Evolutionary conservation across 2,797 vertebrate species (phyloP).

Genomic region (Syngnathus rostellatus): DNA sequence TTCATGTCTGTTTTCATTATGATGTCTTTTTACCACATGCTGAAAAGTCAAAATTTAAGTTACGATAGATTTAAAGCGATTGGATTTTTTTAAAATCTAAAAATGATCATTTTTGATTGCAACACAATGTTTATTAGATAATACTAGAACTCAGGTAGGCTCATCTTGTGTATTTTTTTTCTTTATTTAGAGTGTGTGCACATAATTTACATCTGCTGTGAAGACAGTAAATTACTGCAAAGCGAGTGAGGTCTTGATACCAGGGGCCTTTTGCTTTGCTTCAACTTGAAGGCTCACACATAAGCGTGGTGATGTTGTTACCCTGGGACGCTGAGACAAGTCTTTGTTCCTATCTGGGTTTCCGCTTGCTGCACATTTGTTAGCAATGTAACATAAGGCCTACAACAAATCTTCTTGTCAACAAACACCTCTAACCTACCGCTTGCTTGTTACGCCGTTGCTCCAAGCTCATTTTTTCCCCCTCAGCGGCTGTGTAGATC

Average conservation of each 20-base stretch:
- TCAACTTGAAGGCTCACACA: slow-evolving; percentile 9
- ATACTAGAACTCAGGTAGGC: neutral
- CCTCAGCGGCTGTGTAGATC: slow-evolving; percentile 8
- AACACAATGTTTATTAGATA: neutral
- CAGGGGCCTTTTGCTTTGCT: slow-evolving; percentile 15
- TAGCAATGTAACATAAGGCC: slow-evolving; percentile 16
- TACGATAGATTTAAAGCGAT: neutral
- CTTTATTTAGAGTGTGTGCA: neutral
- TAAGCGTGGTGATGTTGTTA: slow-evolving; percentile 14
- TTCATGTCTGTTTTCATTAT: slow-evolving; percentile 27
- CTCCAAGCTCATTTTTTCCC: slow-evolving; percentile 20
- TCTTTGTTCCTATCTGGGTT: slow-evolving; percentile 25
- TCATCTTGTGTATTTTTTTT: neutral
- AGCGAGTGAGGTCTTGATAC: neutral
- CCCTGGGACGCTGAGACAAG: slow-evolving; percentile 17
- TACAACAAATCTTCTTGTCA: slow-evolving; percentile 24
- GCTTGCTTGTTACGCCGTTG: slow-evolving; percentile 31
- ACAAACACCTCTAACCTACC: slow-evolving; percentile 26
- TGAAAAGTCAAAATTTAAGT: slow-evolving; percentile 7
- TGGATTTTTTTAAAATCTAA: neutral
- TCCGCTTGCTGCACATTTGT: slow-evolving; percentile 30
- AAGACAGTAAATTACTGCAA: slow-evolving; percentile 27
- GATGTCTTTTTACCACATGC: neutral
- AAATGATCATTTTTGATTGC: neutral
- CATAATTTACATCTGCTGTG: slow-evolving; percentile 1